Evolutionary conservation across 2,113 vertebrate species (phyloP), one percentile per base, ranked within the genome.

Genomic region (Gymnarchus niloticus): DNA sequence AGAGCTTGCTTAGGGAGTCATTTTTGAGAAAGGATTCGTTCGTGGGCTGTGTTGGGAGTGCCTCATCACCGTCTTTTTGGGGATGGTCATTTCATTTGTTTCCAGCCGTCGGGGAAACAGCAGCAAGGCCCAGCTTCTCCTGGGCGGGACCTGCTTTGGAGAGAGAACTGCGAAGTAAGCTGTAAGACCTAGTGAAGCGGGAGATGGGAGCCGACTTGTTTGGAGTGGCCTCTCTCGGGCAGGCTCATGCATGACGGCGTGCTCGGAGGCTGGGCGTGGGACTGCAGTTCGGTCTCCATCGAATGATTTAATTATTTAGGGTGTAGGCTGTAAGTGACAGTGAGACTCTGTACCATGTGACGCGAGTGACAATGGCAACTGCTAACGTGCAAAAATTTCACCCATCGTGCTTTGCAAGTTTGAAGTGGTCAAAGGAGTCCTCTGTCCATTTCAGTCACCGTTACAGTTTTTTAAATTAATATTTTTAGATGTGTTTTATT

Each of bases 231-330:
- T 69, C 61, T 33, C 65, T 73, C 65, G 19, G 65, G 65, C 65
- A 17, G 17, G 65, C 41, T 73, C 12, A 5, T 41, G 65, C 65
- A 28, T 73, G 65, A 0, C 33, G 33, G 4, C 19, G 65, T 51
- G 87, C n/a, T 76, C 65, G 57, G 6, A 44, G 44, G 0, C 85
- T 65, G 54, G 85, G 17, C 21, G 56, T 81, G 77, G 61, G 44
- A 25, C 14, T 69, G 44, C n/a, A n/a, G n/a, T 14, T 12, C 51
- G 2, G 5, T 33, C 33, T 37, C 73, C 21, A 37, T 19, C 77
- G 33, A 28, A 7, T 21, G 5, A 44, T 54, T 91, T 84, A 91
- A 92, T 90, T 89, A 91, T 92, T 91, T n/a, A 92, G 83, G 87
- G 88, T 73, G 89, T 89, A 61, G 88, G 48, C 86, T 5, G 69